These are phyloP conservation scores for Erythrolamprus reginae DNA, from an alignment of 2,113 vertebrate species.

Conservation along the genomic window DNA sequence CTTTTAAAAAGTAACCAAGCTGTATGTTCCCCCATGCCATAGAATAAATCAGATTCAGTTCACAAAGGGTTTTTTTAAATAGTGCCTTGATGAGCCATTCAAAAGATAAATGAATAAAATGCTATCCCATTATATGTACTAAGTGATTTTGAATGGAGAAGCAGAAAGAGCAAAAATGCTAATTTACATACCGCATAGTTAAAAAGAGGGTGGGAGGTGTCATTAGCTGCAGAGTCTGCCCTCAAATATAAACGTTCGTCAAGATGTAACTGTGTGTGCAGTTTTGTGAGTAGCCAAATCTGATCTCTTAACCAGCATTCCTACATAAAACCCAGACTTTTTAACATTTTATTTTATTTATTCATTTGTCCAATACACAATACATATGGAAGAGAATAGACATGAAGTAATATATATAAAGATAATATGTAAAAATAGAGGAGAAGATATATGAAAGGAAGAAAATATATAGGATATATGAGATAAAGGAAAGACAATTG, in stretches of 20 bases:
- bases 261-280: not conserved
- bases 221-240: not conserved
- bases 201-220: not conserved
- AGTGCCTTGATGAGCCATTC: not conserved
- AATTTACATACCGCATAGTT: not conserved
- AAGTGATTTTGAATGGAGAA: constrained; percentile 3
- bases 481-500: too few relatives aligned
- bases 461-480: too few relatives aligned
- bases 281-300: not conserved
- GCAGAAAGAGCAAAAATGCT: not conserved
- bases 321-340: not conserved
- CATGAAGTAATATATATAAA: too few relatives aligned
- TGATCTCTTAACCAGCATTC: not conserved
- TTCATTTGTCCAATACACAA: too few relatives aligned
- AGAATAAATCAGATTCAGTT: not conserved
- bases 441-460: too few relatives aligned
- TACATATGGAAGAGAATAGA: too few relatives aligned
- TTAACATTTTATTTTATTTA: too few relatives aligned
- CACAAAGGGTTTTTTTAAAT: not conserved
- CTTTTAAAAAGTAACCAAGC: not conserved
- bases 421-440: too few relatives aligned
- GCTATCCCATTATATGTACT: not conserved
- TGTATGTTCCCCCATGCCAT: not conserved
- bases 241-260: not conserved
- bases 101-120: constrained; percentile 21